Base-by-base conservation (phyloP, 2,888 invertebrate species). In the Dinocampus coccinellae region DNA sequence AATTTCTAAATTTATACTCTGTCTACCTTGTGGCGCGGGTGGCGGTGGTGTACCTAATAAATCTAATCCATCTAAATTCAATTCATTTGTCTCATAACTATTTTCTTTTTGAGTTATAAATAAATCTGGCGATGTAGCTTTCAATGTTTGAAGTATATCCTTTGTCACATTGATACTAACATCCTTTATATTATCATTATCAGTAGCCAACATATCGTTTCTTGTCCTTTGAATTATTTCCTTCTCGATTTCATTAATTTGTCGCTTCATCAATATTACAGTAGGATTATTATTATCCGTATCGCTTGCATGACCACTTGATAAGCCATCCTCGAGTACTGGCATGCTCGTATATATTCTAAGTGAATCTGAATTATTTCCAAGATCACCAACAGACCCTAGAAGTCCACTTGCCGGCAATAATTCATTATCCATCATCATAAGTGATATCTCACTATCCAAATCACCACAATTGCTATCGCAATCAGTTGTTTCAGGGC, bases 261-360 rank as follows among this genome's bases (percentile, higher is more conserved):
- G 91, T 87, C 95, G 83, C 73, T 90, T 90, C 89, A 90, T 90
- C 33, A 90, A 84, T 88, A 90, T 89, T 62, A 92, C 91, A n/a
- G 92, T 92, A 22, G 92, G 93, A 87, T 95, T 95, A 84, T 95
- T 95, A 85, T 95, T 95, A 88, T 97, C 97, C 0, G 93, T 94
- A 84, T 97, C 97, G 75, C 97, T 97, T 1, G 94, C 96, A 85
- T 97, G 97, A 1, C 97, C 97, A 42, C 97, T 97, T 1, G 97
- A 97, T 70, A 98, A 89, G 0, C 97, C 97, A 87, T 98, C 98
- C 85, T 97, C 97, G 57, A 98, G 91, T 16, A 96, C 93, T 0
- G 98, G 98, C 94, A 98, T 94, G 81, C 92, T 92, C 63, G 92
- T 92, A 88, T 91, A 94, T 88, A 91, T 91, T 81, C 87, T 84